Base-by-base conservation (phyloP, 2,113 vertebrate genomes). In the Triplophysa dalaica region DNA sequence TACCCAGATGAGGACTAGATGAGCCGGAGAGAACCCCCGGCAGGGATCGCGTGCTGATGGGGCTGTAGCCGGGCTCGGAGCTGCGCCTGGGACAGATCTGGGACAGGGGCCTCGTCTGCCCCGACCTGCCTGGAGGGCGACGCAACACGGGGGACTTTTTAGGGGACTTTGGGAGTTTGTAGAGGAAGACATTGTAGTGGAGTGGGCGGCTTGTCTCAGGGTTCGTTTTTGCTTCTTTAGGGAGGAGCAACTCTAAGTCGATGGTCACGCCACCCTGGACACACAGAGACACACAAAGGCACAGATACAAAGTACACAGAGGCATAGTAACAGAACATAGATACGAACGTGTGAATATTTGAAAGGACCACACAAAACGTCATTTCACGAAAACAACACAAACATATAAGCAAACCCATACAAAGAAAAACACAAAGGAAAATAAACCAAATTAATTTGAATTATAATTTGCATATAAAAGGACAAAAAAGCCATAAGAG, bases 111-210 rank as follows among this genome's bases (percentile, higher is more conserved):
- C 72, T 70, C 8, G 21, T 60, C 10, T 78, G 81, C 24, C 63
- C 56, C 2, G 70, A 75, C 1, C 67, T 76, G 50, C 76, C 85
- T 0, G 85, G 82, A 29, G 0, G 75, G 19, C 7, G 75, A 4
- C 33, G 45, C 76, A 48, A 67, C 58, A 86, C 81, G 14, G 85
- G 88, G 4, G 88, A 81, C 43, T 81, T 87, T 65, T 85, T 89
- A 45, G 87, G 85, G 16, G 87, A 87, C 54, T 89, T 89, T 0
- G 86, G 85, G 3, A 81, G 41, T 56, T 88, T 87, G 72, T 90
- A 93, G 84, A 93, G 91, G 87, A 91, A 92, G 87, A 93, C 88
- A 14, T 92, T 90, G 62, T 93, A 93, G 66, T 92, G 89, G 48
- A 91, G 88, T 0, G 89, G 90, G 0, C 86, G 58, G 81, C 72